Conservation (phyloP, 2,888 invertebrate species). For the Scrobipalpa atriplicella region DNA sequence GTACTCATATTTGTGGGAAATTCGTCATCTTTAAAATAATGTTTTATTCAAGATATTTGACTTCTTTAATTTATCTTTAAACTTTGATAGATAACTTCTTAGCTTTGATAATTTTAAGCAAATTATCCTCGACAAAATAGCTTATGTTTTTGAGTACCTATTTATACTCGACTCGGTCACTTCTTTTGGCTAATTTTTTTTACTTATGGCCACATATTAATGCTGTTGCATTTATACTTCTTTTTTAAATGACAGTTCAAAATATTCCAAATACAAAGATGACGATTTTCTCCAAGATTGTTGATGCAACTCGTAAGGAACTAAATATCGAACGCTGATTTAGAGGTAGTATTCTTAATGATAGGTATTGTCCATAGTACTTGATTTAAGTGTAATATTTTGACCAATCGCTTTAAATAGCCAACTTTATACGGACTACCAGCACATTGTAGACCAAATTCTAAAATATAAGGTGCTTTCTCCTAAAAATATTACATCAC, state of each 20-base stretch:
- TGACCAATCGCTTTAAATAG: slow-evolving; percentile 26
- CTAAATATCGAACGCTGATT: slow-evolving; percentile 22
- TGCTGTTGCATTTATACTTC: no score
- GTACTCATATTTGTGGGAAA: background rate
- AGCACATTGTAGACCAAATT: slow-evolving; percentile 7
- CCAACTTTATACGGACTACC: slow-evolving; percentile 22
- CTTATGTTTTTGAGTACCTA: background rate
- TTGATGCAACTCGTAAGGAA: slow-evolving; percentile 3
- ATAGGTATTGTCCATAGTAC: slow-evolving; percentile 30
- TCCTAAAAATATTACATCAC: background rate
- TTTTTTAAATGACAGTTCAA: no score
- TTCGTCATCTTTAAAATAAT: background rate
- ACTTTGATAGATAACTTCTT: no score
- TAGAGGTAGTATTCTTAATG: slow-evolving; percentile 27
- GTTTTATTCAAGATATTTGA: background rate
- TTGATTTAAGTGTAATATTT: slow-evolving; percentile 22
- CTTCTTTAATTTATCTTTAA: no score
- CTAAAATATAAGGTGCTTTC: background rate
- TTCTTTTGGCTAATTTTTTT: no score
- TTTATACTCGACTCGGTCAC: no score
- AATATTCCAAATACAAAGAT: no score
- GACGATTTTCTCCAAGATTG: background rate
- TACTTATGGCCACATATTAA: no score
- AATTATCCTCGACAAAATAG: background rate
- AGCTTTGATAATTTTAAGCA: background rate